phyloP scores from a whole-genome alignment of 2,113 vertebrate species.

The Psittacus erithacus region DNA sequence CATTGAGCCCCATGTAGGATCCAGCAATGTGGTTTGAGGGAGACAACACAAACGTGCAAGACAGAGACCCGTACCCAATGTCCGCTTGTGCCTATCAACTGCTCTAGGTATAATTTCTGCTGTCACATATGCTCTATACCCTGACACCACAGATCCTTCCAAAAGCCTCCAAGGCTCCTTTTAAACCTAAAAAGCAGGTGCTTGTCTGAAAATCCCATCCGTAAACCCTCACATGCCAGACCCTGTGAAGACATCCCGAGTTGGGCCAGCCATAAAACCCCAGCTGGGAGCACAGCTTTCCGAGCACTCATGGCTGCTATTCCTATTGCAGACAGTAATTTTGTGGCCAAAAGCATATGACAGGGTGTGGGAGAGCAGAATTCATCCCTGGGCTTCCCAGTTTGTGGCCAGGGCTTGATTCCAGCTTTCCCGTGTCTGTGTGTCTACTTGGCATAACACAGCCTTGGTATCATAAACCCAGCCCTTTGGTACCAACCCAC shows the following conservation, averaged over 20 bases:
- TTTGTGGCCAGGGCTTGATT: not conserved
- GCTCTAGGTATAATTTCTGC: not conserved
- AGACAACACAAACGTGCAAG: not conserved
- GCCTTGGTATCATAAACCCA: not conserved
- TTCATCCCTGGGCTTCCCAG: not conserved
- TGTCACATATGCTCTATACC: not conserved
- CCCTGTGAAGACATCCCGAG: not conserved
- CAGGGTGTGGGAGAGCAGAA: slow-evolving; percentile 49
- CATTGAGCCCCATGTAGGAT: not conserved
- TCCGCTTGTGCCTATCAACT: not conserved
- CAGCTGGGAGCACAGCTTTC: not conserved
- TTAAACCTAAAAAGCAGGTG: not conserved
- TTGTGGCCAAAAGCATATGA: not conserved
- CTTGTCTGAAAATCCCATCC: not conserved
- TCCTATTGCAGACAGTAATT: not conserved
- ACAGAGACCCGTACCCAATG: not conserved
- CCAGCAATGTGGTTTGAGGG: not conserved
- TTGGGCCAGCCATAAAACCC: not conserved
- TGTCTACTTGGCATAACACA: not conserved
- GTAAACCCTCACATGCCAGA: not conserved
- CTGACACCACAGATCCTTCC: not conserved
- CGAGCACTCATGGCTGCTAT: not conserved
- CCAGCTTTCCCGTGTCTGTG: slow-evolving; percentile 13
- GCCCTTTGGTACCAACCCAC: not conserved
- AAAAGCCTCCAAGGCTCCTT: not conserved